Evolutionary conservation across 2,113 vertebrate species (phyloP).

Genomic region (Egretta garzetta): DNA sequence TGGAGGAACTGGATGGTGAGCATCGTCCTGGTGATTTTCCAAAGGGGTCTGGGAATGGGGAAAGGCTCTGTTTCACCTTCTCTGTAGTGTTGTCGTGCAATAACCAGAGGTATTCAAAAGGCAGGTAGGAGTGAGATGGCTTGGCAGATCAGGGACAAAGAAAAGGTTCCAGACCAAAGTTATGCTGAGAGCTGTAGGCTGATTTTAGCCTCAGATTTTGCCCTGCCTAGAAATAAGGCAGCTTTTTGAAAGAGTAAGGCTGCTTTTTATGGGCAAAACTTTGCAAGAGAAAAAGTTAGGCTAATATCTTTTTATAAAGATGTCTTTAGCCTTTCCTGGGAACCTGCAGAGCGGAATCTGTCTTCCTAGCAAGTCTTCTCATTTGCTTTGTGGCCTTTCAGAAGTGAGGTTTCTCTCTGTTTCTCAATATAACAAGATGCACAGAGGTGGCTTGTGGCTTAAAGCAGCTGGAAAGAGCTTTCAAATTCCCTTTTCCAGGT

Average conservation of each 20-base stretch:
- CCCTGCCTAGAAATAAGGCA: neutral
- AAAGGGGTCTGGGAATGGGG: neutral
- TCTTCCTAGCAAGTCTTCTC: neutral
- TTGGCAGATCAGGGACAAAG: neutral
- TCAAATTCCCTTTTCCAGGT: neutral
- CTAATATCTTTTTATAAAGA: neutral
- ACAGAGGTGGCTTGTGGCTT: neutral
- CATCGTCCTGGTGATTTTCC: neutral
- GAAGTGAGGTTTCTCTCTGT: neutral
- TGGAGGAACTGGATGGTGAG: slow-evolving; percentile 96
- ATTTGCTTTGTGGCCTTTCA: neutral
- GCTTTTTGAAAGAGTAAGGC: neutral
- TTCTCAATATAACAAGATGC: neutral
- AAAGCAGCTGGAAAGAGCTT: neutral
- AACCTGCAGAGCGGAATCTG: neutral
- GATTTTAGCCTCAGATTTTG: neutral
- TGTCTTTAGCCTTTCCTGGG: neutral
- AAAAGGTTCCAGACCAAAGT: neutral
- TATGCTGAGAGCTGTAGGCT: neutral
- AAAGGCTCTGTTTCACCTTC: neutral
- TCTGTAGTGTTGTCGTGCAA: rapidly evolving
- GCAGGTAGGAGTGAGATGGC: neutral
- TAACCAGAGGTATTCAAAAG: neutral
- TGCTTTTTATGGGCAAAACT: neutral
- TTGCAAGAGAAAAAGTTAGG: neutral